Base-by-base conservation (phyloP, 2,113 vertebrate genomes). In the Cynocephalus volans region DNA sequence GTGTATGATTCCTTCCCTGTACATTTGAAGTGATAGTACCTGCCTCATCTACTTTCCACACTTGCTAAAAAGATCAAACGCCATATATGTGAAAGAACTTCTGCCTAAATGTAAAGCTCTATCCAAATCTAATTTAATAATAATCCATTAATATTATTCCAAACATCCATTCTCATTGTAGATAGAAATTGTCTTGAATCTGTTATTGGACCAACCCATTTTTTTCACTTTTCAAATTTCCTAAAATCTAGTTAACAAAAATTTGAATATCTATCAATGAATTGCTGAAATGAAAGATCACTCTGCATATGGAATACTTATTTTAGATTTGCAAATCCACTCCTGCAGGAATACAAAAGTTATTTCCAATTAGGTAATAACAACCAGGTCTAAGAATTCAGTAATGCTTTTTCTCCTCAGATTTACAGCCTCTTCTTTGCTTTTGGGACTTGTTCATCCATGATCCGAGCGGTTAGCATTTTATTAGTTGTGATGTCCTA, bases 401-500 rank as follows among this genome's bases (percentile, higher is more conserved):
- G 26, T n/a, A 41, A 18, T 76, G 4, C n/a, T 88, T 95, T 80
- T 85, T 84, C 45, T 54, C 17, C 19, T 48, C 26, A 28, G 56
- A 41, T 84, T 91, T n/a, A 84, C 9, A 88, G 8, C n/a, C 19
- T 77, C 14, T 65, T 54, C 41, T 28, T 7, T 17, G 31, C 45
- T 87, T 58, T 21, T 76, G 31, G 28, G 41, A 8, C 31, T 65
- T 60, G 36, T 50, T 95, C 70, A 79, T 58, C 52, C 28, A 14
- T 24, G 14, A 54, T 82, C 65, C 17, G 23, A 88, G 48, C 21
- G 64, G 6, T 41, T 73, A 41, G 26, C 31, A 17, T 82, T 97
- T 93, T 81, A 84, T 97, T 93, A 69, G 31, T 41, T 69, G 65
- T 88, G 81, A 88, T 62, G 28, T 48, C 81, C 45, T 95, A 41